Percentiles rank a stretch among this genome's conserved stretches.
Evolutionary conservation across 1,140 invertebrate genomes (phyloP).

Genomic region (Chymomyza costata): DNA sequence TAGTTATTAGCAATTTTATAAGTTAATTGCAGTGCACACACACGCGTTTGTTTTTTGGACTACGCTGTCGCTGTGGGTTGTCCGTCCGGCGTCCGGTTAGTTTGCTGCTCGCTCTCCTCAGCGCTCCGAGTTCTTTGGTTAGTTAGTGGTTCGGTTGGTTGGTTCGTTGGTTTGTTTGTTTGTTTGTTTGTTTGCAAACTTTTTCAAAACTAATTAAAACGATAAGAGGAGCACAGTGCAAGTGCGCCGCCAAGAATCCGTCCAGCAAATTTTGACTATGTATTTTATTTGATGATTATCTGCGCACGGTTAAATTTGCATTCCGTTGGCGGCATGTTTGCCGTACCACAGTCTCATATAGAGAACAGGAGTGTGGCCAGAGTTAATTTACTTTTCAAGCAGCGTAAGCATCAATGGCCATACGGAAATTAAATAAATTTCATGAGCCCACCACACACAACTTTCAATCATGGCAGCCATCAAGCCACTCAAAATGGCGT

Average conservation of each 20-base stretch:
- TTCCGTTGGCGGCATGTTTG: too few species aligned
- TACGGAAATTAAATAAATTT: conserved; percentile 67
- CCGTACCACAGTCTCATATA: too few species aligned
- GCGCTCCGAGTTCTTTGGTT: too few species aligned
- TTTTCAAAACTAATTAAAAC: conserved; percentile 67
- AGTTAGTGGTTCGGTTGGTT: too few species aligned
- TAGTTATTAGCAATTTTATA: conserved; percentile 47
- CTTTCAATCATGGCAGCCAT: too few species aligned
- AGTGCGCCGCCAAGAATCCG: conserved; percentile 27
- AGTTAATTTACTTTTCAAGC: conserved; percentile 23
- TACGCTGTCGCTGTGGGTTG: conserved; percentile 4
- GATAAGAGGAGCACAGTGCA: conserved; percentile 45
- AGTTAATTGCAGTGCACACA: conserved; percentile 23
- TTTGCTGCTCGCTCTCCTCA: not conserved
- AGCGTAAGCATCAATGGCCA: conserved; percentile 36
- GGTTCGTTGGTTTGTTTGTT: conserved; percentile 1
- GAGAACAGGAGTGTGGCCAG: conserved; percentile 5
- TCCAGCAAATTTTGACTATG: conserved; percentile 21
- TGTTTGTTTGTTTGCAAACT: conserved; percentile 38
- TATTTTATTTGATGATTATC: conserved; percentile 47
- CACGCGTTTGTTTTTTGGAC: conserved; percentile 8
- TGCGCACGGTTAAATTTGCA: conserved; percentile 14
- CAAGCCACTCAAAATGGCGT: conserved; percentile 49
- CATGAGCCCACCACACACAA: conserved; percentile 39
- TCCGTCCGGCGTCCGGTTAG: not conserved